Conservation (phyloP, 2,888 invertebrate genomes). For the Agonopterix arenella region DNA sequence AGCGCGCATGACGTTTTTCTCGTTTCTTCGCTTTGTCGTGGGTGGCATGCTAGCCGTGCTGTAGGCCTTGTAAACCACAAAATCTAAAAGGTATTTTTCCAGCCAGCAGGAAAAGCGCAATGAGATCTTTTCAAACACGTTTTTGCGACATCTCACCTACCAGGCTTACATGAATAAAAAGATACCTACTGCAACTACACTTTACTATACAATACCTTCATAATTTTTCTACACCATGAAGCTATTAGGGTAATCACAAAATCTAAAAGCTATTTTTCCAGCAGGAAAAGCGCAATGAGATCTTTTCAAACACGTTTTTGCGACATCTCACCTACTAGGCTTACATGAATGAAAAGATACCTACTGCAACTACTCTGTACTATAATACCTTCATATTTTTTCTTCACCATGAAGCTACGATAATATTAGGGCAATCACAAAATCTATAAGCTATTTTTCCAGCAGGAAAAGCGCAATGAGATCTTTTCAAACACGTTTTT, state of each 20-base stretch:
- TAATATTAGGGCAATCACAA: too few relatives aligned
- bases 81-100: neutral
- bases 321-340: conserved; percentile 51
- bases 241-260: too few relatives aligned
- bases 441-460: neutral
- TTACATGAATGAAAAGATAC: neutral
- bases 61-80: too few relatives aligned
- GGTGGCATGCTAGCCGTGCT: too few relatives aligned
- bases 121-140: conserved; percentile 42
- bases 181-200: neutral
- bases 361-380: neutral
- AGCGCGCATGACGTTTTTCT: too few relatives aligned
- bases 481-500: conserved; percentile 46
- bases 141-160: conserved; percentile 51
- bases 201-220: neutral
- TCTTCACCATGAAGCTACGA: neutral
- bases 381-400: neutral
- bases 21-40: too few relatives aligned
- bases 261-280: neutral
- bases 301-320: conserved; percentile 44
- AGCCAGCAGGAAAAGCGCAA: conserved; percentile 23
- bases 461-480: conserved; percentile 27
- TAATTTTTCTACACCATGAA: neutral
- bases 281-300: conserved; percentile 29
- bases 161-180: conserved; percentile 22